Evolutionary conservation across 2,888 invertebrate genomes (phyloP).

Genomic region (Macrosiphum euphorbiae): DNA sequence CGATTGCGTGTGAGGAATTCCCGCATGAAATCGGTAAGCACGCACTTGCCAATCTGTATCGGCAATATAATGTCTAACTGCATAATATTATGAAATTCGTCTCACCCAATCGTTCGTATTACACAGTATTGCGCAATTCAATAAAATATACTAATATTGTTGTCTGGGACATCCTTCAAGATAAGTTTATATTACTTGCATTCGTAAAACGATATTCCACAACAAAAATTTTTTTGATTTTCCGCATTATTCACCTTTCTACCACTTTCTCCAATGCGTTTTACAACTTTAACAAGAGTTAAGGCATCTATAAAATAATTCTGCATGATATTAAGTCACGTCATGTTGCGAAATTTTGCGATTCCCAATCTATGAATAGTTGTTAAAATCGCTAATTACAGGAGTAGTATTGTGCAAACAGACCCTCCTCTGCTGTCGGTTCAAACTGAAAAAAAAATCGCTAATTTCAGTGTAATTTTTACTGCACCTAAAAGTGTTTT

Average conservation of each 20-base stretch:
- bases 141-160: background rate
- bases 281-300: background rate
- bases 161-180: background rate
- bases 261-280: background rate
- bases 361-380: background rate
- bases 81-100: background rate
- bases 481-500: background rate
- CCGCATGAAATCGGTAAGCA: constrained; percentile 81
- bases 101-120: background rate
- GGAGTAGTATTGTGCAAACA: background rate
- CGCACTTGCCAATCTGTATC: background rate
- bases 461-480: background rate
- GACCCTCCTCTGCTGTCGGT: too few relatives aligned
- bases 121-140: background rate
- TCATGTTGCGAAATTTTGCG: background rate
- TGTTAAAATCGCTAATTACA: background rate
- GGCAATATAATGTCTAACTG: background rate
- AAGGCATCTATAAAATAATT: background rate
- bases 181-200: background rate
- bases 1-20: constrained; percentile 85
- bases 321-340: background rate
- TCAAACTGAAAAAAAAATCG: background rate
- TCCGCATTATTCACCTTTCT: background rate
- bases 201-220: background rate
- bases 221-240: background rate